Conservation (phyloP, 2,113 vertebrate species). For the Labeo rohita region DNA sequence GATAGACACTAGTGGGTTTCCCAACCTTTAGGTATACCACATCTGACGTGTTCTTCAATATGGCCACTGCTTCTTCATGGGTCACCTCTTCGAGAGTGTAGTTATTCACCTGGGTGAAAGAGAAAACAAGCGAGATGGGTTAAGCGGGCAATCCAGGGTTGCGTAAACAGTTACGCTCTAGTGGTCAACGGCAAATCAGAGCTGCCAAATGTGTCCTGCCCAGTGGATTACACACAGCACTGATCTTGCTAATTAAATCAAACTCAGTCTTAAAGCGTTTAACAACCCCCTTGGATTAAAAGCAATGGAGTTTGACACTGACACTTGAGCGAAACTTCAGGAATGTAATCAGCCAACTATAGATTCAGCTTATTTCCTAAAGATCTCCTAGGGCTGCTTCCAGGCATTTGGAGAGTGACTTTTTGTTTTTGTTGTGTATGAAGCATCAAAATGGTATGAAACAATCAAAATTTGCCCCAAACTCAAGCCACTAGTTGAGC, state of each 20-base stretch:
- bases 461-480: neutral
- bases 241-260: constrained; percentile 50
- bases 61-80: constrained; percentile 95
- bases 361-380: neutral
- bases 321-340: constrained; percentile 12
- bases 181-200: constrained; percentile 40
- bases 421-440: neutral
- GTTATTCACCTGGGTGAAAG: constrained; percentile 87
- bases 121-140: constrained; percentile 1
- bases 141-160: constrained; percentile 20
- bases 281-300: constrained; percentile 29
- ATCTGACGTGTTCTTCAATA: constrained; percentile 96
- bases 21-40: constrained; percentile 96
- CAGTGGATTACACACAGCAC: constrained; percentile 46
- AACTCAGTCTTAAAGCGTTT: constrained; percentile 47
- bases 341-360: constrained; percentile 9
- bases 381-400: neutral
- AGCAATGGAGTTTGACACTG: constrained; percentile 27
- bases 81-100: constrained; percentile 97
- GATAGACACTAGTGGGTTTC: constrained; percentile 93
- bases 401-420: neutral
- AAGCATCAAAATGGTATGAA: neutral
- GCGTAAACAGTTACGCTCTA: constrained; percentile 32
- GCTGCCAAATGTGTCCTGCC: constrained; percentile 45
- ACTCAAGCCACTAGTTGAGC: neutral